Percentiles rank a stretch among this genome's conserved stretches.
phyloP scores from a whole-genome alignment of 1,140 invertebrate genomes.

The Drosophila suzukii region DNA sequence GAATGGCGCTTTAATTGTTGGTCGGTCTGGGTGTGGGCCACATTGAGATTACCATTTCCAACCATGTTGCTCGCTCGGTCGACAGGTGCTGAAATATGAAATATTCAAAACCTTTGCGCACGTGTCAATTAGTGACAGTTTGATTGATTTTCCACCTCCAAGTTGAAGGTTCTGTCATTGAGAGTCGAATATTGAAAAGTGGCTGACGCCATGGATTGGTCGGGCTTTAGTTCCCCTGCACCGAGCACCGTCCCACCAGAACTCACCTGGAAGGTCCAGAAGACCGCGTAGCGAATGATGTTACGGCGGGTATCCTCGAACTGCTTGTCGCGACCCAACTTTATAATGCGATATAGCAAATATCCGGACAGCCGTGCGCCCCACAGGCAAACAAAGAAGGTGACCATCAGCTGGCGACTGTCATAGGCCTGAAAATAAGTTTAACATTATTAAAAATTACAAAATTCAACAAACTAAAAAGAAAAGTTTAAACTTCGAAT shows the following conservation, averaged over 20 bases:
- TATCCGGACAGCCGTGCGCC: slow-evolving; percentile 93
- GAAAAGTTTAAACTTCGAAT: background rate
- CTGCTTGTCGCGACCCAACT: slow-evolving; percentile 94
- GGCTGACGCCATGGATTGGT: slow-evolving; percentile 36
- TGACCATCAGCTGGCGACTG: slow-evolving; percentile 94
- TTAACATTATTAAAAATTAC: background rate
- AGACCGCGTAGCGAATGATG: slow-evolving; percentile 93
- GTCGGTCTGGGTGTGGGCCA: slow-evolving; percentile 7
- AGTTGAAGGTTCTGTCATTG: slow-evolving; percentile 63
- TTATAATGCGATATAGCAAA: slow-evolving; percentile 93
- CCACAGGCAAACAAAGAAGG: slow-evolving; percentile 94
- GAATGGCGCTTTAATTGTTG: slow-evolving; percentile 61
- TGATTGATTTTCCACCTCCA: slow-evolving; percentile 67
- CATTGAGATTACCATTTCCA: background rate
- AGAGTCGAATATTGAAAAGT: slow-evolving; percentile 35
- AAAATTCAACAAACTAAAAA: background rate
- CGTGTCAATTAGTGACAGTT: slow-evolving; percentile 58
- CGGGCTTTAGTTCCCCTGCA: background rate
- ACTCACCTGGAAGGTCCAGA: slow-evolving; percentile 95
- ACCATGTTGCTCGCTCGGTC: slow-evolving; percentile 4
- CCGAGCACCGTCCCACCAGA: background rate
- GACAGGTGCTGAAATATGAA: slow-evolving; percentile 74
- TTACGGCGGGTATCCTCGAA: slow-evolving; percentile 95
- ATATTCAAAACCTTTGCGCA: slow-evolving; percentile 58
- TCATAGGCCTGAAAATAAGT: slow-evolving; percentile 88